Percentiles rank a stretch among this genome's conserved stretches.
These are phyloP conservation scores for Dicyrtoma fusca DNA, from an alignment of 2,888 invertebrate genomes.

Conservation along the genomic window DNA sequence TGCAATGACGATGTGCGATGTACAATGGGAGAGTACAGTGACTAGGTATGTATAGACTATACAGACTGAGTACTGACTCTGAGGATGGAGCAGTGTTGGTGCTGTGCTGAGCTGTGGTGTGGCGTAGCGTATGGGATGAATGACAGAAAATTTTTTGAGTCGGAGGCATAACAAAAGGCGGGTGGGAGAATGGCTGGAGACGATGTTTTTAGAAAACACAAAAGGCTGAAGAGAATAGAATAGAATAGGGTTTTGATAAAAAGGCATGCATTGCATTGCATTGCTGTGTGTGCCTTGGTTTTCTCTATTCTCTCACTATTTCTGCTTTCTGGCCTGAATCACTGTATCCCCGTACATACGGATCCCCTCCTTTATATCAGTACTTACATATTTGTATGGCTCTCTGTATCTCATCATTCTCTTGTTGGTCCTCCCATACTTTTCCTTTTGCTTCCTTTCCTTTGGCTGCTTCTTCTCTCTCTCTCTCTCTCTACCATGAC, in stretches of 20 bases:
- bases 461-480: conserved; percentile 39
- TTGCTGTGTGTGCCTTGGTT: conserved; percentile 17
- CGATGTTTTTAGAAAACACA: conserved; percentile 51
- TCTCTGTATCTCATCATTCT: conserved; percentile 19
- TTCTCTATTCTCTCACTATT: too few species aligned
- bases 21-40: conserved; percentile 2
- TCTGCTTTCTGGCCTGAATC: neutral
- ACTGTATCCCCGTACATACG: conserved; percentile 38
- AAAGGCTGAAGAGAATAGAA: conserved; percentile 48
- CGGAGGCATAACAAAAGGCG: conserved; percentile 44
- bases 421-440: conserved; percentile 19
- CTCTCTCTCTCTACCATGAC: conserved; percentile 34
- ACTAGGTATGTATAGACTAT: too few species aligned
- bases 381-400: too few species aligned
- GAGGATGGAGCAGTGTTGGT: neutral
- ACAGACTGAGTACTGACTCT: too few species aligned
- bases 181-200: conserved; percentile 46
- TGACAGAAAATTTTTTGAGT: conserved; percentile 49
- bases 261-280: conserved; percentile 44
- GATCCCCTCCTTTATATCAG: too few species aligned
- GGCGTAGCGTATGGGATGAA: conserved; percentile 43
- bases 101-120: neutral
- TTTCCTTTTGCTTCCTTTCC: conserved; percentile 30
- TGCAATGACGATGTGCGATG: conserved; percentile 6
- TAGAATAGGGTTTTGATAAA: conserved; percentile 48